Percentiles rank a stretch among this genome's conserved stretches.
Conservation (phyloP, 2,113 vertebrate genomes). For the Crotalus horridus region DNA sequence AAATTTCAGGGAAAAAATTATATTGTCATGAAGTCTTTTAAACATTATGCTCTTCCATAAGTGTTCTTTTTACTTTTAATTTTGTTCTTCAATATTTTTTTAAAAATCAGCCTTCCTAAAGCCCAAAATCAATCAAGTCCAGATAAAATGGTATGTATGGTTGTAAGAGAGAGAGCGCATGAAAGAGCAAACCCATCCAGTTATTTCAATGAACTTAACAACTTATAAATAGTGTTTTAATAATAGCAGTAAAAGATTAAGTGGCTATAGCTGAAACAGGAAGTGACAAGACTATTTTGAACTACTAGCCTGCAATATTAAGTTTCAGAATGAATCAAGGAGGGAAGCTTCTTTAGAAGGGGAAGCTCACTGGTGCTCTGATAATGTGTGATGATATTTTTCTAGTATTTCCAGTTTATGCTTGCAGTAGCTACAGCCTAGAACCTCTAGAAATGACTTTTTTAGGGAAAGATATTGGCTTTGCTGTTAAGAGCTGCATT, state of each 20-base stretch:
- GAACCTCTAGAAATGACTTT: neutral
- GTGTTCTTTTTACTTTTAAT: neutral
- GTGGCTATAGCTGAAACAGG: neutral
- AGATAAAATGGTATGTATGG: neutral
- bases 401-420: neutral
- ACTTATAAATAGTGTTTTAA: neutral
- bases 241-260: neutral
- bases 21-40: neutral
- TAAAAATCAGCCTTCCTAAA: neutral
- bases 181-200: too few species aligned
- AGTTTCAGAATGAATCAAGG: neutral
- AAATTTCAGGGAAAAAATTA: neutral
- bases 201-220: neutral
- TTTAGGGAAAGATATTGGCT: neutral
- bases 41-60: neutral
- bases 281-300: neutral
- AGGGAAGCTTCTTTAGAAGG: neutral
- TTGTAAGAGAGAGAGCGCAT: neutral
- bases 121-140: neutral
- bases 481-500: neutral
- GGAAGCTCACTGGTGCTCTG: neutral
- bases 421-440: neutral
- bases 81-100: neutral
- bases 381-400: neutral
- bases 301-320: rapidly evolving